Conservation (phyloP, 2,797 vertebrate genomes). For the Galago senegalensis region DNA sequence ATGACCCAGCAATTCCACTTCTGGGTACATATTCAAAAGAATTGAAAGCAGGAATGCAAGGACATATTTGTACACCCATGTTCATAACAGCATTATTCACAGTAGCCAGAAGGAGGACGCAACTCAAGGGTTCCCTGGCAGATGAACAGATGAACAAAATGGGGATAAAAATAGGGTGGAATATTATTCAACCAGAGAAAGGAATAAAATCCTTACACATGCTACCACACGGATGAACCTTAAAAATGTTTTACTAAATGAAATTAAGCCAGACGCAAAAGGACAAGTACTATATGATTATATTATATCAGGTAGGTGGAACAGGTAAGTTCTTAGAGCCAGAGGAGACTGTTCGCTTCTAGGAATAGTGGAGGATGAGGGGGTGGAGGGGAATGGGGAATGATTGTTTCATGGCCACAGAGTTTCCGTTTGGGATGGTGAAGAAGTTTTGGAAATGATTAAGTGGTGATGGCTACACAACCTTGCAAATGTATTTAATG, state of each 20-base stretch:
- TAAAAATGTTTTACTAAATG: neutral
- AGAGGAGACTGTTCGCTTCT: neutral
- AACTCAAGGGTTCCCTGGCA: neutral
- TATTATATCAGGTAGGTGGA: neutral
- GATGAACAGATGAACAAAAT: neutral
- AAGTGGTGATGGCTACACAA: neutral
- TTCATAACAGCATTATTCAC: neutral
- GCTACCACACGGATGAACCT: neutral
- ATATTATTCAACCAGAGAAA: slow-evolving; percentile 55
- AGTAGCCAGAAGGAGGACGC: neutral
- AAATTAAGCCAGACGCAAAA: neutral
- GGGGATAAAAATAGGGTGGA: neutral
- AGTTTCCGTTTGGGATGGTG: neutral
- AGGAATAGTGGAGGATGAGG: neutral
- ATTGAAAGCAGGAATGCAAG: neutral
- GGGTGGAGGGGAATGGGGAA: neutral
- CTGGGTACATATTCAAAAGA: neutral
- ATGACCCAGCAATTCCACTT: neutral
- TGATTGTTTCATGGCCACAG: neutral
- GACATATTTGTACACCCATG: neutral
- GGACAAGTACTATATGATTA: neutral
- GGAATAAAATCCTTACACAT: neutral
- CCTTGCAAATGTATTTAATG: neutral
- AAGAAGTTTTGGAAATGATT: neutral
- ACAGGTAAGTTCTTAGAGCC: neutral